Percentiles rank a stretch among this genome's conserved stretches.
phyloP scores from a whole-genome alignment of 2,113 vertebrate species.

The Perca flavescens region DNA sequence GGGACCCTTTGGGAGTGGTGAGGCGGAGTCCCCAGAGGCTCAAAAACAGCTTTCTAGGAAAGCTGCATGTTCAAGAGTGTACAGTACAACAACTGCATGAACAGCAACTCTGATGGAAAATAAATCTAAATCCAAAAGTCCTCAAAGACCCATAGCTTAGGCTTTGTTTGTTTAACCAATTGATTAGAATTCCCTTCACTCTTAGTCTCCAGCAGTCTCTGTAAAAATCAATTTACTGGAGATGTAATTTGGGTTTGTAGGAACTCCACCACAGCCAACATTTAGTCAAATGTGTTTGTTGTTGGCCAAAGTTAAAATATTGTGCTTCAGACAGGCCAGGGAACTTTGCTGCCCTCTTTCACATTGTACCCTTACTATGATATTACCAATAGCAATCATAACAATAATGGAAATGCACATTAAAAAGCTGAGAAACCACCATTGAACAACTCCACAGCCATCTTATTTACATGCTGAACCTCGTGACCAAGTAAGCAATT shows the following conservation, averaged over 20 bases:
- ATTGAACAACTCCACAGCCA: too few species aligned
- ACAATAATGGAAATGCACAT: too few species aligned
- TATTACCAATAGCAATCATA: too few species aligned
- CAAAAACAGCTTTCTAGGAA: not conserved
- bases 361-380: too few species aligned
- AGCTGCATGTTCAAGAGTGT: not conserved
- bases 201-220: not conserved
- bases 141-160: not conserved
- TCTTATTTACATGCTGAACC: not conserved
- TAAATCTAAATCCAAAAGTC: not conserved
- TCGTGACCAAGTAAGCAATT: not conserved
- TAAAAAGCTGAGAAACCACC: too few species aligned
- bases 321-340: too few species aligned
- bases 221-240: not conserved
- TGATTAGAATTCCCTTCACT: not conserved
- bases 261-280: not conserved
- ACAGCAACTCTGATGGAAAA: not conserved
- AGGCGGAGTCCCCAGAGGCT: slow-evolving; percentile 9
- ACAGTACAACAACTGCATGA: not conserved
- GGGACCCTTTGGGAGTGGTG: not conserved
- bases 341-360: too few species aligned
- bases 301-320: too few species aligned
- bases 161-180: not conserved
- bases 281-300: too few species aligned
- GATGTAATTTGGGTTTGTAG: not conserved